Evolutionary conservation across 2,888 invertebrate species (phyloP), one percentile per base, ranked within the genome.

Genomic region (Eulithis prunata): DNA sequence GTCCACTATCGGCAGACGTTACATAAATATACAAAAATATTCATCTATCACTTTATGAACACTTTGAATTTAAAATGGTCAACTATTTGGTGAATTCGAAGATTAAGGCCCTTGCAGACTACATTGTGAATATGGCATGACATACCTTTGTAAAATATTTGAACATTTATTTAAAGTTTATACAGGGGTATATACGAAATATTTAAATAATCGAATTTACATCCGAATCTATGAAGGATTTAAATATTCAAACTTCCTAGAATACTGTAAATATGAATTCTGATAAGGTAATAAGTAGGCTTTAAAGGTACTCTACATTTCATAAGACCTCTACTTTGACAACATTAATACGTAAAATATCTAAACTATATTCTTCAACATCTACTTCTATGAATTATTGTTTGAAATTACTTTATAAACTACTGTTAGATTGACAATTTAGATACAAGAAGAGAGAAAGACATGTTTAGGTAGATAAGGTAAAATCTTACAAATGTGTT

Each of bases 21-120:
- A 73, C 71, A 71, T 72, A 73, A 85, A 84, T 83, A 87, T 91
- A 91, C 82, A 91, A 92, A 92, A 92, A 92, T 91, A 92, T 88
- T 82, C 85, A 80, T 89, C 84, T 91, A 92, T 90, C 90, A 91
- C 90, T 85, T 88, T 86, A 86, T 91, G 92, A 93, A 93, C 92
- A 93, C 91, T 87, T 91, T 78, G 79, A 85, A 89, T 87, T 86
- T 81, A 87, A 87, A 85, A 82, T 89, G 90, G 89, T 90, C 90
- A 80, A 78, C 86, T 90, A 87, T 84, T 81, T 76, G 81, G 83
- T 86, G 83, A 78, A 77, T 80, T 75, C 64, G 41, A 76, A 69
- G 57, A 66, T 65, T 72, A 79, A 82, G 78, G 79, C 80, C 75
- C 70, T 75, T 58, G 64, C 65, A 70, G 67, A 62, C 57, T 68